These are phyloP conservation scores for Esox masquinongy DNA, from an alignment of 2,797 vertebrate genomes.

Conservation along the genomic window DNA sequence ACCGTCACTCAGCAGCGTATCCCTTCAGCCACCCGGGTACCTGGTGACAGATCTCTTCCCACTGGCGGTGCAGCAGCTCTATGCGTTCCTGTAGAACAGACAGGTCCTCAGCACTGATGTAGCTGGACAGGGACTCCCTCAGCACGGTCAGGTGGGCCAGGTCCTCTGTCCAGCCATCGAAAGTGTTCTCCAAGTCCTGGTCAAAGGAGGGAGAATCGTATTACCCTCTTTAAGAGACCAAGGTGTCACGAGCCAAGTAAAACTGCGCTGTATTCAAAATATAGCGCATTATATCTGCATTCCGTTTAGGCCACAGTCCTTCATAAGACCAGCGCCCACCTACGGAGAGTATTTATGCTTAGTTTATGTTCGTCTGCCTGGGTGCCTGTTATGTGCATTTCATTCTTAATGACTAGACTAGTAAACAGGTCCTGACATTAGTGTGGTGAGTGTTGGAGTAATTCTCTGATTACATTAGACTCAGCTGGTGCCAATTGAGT, in stretches of 20 bases:
- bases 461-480: not conserved
- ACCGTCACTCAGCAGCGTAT: not conserved
- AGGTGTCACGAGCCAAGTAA: not conserved
- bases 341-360: not conserved
- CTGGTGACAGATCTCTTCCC: slow-evolving; percentile 96
- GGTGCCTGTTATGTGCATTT: not conserved
- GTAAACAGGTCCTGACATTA: not conserved
- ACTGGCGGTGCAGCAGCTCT: slow-evolving; percentile 92
- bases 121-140: slow-evolving; percentile 80
- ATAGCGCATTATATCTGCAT: not conserved
- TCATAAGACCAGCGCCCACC: not conserved
- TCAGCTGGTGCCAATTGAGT: not conserved
- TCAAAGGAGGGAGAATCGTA: not conserved
- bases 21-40: slow-evolving; percentile 60
- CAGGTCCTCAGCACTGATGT: slow-evolving; percentile 87
- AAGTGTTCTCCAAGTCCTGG: slow-evolving; percentile 89
- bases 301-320: not conserved
- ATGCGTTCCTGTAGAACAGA: slow-evolving; percentile 88
- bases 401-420: not conserved
- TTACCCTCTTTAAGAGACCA: not conserved
- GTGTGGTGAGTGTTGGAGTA: not conserved
- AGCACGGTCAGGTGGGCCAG: slow-evolving; percentile 82
- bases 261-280: not conserved
- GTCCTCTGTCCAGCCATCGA: slow-evolving; percentile 90
- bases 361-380: not conserved